Percentiles rank a stretch among this genome's conserved stretches.
Evolutionary conservation across 2,888 invertebrate species (phyloP).

Genomic region (Poecilus cupreus): DNA sequence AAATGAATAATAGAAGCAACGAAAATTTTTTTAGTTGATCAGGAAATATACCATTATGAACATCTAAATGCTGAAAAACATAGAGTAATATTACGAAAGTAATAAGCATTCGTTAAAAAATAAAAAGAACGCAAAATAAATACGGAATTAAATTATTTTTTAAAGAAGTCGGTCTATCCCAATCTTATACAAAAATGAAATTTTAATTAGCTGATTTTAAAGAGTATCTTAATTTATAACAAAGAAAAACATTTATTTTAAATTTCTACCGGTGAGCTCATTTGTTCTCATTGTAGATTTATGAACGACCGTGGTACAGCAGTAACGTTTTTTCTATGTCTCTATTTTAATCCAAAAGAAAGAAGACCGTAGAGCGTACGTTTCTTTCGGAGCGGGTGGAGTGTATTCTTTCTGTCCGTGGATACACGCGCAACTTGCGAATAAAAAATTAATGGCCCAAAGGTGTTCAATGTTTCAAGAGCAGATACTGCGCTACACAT

Average conservation of each 20-base stretch:
- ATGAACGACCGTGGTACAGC: constrained; percentile 11
- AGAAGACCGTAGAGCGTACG: neutral
- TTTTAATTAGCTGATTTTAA: neutral
- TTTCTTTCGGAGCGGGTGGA: neutral
- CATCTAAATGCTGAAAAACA: too few relatives aligned
- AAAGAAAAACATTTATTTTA: neutral
- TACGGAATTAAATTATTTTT: too few relatives aligned
- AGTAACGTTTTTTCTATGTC: constrained; percentile 33
- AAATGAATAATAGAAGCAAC: too few relatives aligned
- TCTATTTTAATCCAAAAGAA: constrained; percentile 38
- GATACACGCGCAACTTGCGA: constrained; percentile 21
- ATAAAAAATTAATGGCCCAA: constrained; percentile 54
- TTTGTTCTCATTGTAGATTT: constrained; percentile 31
- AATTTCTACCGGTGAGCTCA: neutral
- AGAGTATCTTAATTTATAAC: neutral
- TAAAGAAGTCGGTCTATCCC: too few relatives aligned
- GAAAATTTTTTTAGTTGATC: too few relatives aligned
- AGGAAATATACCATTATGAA: too few relatives aligned
- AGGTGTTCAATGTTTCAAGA: constrained; percentile 54
- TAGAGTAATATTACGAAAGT: too few relatives aligned
- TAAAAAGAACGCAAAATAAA: too few relatives aligned
- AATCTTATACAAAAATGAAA: neutral
- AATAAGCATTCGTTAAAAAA: too few relatives aligned
- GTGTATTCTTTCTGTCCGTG: constrained; percentile 21
- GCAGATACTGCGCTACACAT: constrained; percentile 37